Percentiles rank a stretch among this genome's conserved stretches.
Conservation (phyloP, 2,797 vertebrate species). For the Lindbergichthys nudifrons region DNA sequence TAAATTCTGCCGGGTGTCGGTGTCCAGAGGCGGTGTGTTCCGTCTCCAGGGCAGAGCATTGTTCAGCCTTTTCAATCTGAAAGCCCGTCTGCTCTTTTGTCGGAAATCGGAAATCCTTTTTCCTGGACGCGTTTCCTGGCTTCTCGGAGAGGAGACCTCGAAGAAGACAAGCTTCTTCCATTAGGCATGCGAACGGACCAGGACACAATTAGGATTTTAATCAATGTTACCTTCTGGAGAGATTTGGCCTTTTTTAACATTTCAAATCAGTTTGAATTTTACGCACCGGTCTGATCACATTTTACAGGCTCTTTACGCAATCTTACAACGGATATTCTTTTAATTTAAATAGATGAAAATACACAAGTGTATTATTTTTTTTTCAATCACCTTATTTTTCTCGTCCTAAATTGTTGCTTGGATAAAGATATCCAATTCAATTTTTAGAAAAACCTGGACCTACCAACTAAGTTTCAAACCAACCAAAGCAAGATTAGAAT, state of each 20-base stretch:
- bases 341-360: not conserved
- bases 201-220: constrained; percentile 48
- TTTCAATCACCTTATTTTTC: not conserved
- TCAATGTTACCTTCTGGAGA: not conserved
- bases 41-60: constrained; percentile 49
- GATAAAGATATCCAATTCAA: rapidly evolving
- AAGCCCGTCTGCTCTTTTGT: constrained; percentile 89
- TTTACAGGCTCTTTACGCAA: not conserved
- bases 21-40: constrained; percentile 42
- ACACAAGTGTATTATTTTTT: not conserved
- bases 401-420: not conserved
- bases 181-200: constrained; percentile 38
- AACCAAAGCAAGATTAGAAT: not conserved
- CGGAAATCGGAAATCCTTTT: constrained; percentile 99
- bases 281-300: not conserved
- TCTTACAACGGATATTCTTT: not conserved
- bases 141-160: constrained; percentile 73
- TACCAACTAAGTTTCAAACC: not conserved
- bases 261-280: not conserved
- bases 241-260: not conserved
- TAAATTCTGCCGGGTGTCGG: constrained; percentile 28
- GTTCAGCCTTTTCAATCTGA: constrained; percentile 79
- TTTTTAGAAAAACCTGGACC: not conserved
- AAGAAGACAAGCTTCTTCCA: constrained; percentile 62
- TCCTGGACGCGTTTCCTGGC: constrained; percentile 99